Evolutionary conservation across 2,888 invertebrate species (phyloP).

Genomic region (Ornithoptera alexandrae): DNA sequence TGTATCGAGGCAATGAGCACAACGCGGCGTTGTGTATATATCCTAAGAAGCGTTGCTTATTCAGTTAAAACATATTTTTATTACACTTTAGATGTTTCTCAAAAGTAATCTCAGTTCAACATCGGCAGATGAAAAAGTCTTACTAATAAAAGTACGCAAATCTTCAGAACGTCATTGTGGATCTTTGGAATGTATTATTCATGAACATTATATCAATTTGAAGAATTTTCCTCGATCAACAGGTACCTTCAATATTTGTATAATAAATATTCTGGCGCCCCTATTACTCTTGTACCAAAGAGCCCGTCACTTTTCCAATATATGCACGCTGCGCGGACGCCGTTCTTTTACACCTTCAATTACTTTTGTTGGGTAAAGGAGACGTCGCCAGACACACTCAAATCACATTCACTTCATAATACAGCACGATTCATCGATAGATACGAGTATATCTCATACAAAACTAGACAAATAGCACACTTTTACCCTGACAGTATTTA

Average conservation of each 20-base stretch:
- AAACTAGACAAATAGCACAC: too few species aligned
- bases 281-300: neutral
- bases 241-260: slow-evolving; percentile 14
- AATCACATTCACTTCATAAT: too few species aligned
- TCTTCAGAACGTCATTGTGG: slow-evolving; percentile 23
- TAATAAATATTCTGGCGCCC: slow-evolving; percentile 9
- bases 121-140: neutral
- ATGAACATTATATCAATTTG: slow-evolving; percentile 23
- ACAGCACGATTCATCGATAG: too few species aligned
- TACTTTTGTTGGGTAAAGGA: neutral
- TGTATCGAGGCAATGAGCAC: too few species aligned
- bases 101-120: neutral
- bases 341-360: neutral
- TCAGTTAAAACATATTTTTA: too few species aligned
- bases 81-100: too few species aligned
- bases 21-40: too few species aligned
- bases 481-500: too few species aligned
- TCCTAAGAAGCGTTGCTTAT: too few species aligned
- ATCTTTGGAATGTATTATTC: slow-evolving; percentile 19
- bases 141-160: slow-evolving; percentile 9
- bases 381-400: too few species aligned
- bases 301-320: neutral
- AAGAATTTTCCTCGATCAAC: slow-evolving; percentile 14
- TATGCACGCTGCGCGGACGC: neutral
- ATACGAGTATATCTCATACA: too few species aligned